Percentiles rank a stretch among this genome's conserved stretches.
Evolutionary conservation across 64 coral and sea anemone species (phyloP).

Genomic region (Actinia tenebrosa): DNA sequence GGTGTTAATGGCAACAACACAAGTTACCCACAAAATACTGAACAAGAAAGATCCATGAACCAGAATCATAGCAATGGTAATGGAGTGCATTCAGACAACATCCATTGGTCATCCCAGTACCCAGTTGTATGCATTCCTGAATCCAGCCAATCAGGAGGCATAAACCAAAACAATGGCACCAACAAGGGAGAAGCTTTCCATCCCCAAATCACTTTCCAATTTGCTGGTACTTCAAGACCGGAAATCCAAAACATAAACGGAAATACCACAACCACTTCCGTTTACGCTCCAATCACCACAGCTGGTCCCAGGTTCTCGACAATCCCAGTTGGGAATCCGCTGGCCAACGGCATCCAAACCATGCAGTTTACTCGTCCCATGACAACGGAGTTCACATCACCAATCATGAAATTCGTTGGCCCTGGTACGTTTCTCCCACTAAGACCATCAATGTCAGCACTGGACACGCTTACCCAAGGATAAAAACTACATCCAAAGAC

Average conservation of each 20-base stretch:
- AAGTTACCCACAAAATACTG: constrained; percentile 52
- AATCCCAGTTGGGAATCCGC: constrained; percentile 48
- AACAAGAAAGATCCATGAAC: constrained; percentile 65
- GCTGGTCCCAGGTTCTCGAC: constrained; percentile 62
- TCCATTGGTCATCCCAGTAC: constrained; percentile 88
- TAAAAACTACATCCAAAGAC: neutral
- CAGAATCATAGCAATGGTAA: constrained; percentile 61
- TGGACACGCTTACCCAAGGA: constrained; percentile 58
- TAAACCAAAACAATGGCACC: constrained; percentile 66
- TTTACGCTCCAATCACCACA: constrained; percentile 83
- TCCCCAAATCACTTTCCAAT: constrained; percentile 80
- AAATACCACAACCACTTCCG: constrained; percentile 65
- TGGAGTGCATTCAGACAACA: constrained; percentile 52
- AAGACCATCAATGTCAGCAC: constrained; percentile 66
- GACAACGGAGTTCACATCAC: constrained; percentile 60
- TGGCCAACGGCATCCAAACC: constrained; percentile 59
- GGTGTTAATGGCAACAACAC: constrained; percentile 44
- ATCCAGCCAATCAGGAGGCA: constrained; percentile 61
- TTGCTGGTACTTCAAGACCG: constrained; percentile 64
- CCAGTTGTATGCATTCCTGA: constrained; percentile 90
- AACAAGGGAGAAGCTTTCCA: constrained; percentile 67
- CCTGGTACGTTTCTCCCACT: constrained; percentile 59
- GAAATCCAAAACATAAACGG: constrained; percentile 60
- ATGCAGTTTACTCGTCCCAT: constrained; percentile 73
- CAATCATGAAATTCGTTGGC: constrained; percentile 71